Evolutionary conservation across 2,797 vertebrate species (phyloP).

Genomic region (Tapirus indicus): DNA sequence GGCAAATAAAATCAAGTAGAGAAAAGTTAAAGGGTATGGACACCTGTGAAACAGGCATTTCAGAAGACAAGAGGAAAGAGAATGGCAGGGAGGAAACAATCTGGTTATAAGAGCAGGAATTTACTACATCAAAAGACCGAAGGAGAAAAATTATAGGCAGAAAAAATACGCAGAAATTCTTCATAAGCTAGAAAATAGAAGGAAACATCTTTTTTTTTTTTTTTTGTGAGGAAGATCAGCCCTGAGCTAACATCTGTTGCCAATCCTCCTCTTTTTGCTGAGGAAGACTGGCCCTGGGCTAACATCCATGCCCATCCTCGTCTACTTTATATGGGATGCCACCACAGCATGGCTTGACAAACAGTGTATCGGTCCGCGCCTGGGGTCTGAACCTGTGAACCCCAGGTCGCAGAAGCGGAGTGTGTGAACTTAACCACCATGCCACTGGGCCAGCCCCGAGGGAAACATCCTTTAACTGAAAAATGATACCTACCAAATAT

Average conservation of each 20-base stretch:
- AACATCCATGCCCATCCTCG: too few relatives aligned
- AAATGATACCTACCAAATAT: not conserved
- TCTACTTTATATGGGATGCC: too few relatives aligned
- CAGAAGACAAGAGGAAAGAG: not conserved
- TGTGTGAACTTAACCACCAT: too few relatives aligned
- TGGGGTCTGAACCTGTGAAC: too few relatives aligned
- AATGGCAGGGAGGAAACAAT: not conserved
- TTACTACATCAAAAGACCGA: not conserved
- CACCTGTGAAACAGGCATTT: not conserved
- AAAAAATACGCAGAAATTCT: not conserved
- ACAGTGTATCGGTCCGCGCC: too few relatives aligned
- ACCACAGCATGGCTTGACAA: too few relatives aligned
- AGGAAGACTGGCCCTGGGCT: too few relatives aligned
- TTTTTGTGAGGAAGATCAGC: too few relatives aligned
- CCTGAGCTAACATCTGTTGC: too few relatives aligned
- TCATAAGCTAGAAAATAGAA: not conserved
- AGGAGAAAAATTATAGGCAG: not conserved
- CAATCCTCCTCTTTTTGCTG: too few relatives aligned
- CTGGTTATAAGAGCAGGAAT: not conserved
- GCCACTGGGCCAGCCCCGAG: not conserved
- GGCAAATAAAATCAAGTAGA: constrained; percentile 3
- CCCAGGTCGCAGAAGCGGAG: too few relatives aligned
- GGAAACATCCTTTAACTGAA: not conserved
- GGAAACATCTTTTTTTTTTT: not conserved
- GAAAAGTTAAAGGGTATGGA: constrained; percentile 15